A percentile compares a stretch with the other conserved stretches of the same genome.
phyloP scores from a whole-genome alignment of 2,888 invertebrate genomes.

The Venusia cambrica region DNA sequence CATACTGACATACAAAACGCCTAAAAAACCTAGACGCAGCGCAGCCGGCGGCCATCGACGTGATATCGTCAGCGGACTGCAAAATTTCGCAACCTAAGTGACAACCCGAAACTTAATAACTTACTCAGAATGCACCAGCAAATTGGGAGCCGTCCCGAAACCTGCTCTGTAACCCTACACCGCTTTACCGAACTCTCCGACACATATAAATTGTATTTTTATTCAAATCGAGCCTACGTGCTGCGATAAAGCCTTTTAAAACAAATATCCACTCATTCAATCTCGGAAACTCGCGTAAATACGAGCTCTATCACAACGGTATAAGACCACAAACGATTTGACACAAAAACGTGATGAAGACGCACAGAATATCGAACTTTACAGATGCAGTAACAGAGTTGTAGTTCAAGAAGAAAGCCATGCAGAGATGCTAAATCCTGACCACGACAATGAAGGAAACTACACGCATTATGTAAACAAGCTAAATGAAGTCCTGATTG shows the following conservation, averaged over 20 bases:
- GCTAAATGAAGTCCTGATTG: constrained; percentile 47
- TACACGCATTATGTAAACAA: constrained; percentile 44
- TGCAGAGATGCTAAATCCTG: constrained; percentile 52
- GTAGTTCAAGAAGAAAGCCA: constrained; percentile 55
- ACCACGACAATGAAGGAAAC: constrained; percentile 48
- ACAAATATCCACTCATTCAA: constrained; percentile 70
- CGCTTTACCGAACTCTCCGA: constrained; percentile 67
- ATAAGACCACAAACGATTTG: constrained; percentile 43
- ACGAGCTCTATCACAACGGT: constrained; percentile 39
- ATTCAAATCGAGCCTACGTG: constrained; percentile 78
- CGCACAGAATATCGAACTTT: constrained; percentile 59
- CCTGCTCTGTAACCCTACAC: constrained; percentile 76
- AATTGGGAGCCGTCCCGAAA: constrained; percentile 72
- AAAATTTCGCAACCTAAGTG: constrained; percentile 76
- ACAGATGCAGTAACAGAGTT: constrained; percentile 66
- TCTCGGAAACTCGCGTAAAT: constrained; percentile 40
- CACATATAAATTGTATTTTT: constrained; percentile 81
- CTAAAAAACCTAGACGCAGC: constrained; percentile 37
- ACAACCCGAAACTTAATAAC: constrained; percentile 80
- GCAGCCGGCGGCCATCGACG: constrained; percentile 36
- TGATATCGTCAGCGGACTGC: constrained; percentile 54
- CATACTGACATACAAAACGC: constrained; percentile 15
- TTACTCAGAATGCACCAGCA: constrained; percentile 78
- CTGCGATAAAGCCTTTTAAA: constrained; percentile 74
- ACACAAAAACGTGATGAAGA: constrained; percentile 31